These are phyloP conservation scores for Acanthopagrus latus DNA, from an alignment of 2,797 vertebrate genomes.

Conservation along the genomic window DNA sequence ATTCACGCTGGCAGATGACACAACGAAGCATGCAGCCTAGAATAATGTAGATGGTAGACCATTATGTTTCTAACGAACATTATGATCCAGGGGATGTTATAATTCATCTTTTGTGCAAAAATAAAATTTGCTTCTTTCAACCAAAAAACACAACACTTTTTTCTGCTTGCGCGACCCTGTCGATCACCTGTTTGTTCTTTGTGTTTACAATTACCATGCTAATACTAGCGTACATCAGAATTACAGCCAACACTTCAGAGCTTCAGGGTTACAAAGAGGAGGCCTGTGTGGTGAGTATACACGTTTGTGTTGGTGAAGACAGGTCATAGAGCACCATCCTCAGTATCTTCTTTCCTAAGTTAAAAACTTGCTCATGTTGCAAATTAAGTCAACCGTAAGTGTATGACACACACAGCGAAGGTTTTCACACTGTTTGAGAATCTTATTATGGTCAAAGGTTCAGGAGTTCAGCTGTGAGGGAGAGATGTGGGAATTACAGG, in stretches of 20 bases:
- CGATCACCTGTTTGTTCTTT: neutral
- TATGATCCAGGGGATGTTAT: neutral
- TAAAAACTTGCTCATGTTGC: neutral
- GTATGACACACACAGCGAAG: neutral
- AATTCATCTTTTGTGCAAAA: neutral
- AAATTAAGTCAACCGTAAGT: neutral
- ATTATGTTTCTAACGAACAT: neutral
- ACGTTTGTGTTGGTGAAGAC: neutral
- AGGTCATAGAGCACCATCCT: neutral
- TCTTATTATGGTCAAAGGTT: neutral
- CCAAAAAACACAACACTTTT: neutral
- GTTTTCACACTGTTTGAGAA: neutral
- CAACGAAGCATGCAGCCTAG: slow-evolving; percentile 13
- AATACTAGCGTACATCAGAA: neutral
- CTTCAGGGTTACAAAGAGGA: neutral
- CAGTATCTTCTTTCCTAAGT: too few relatives aligned
- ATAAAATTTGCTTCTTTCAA: neutral
- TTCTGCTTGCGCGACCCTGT: neutral
- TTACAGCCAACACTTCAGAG: neutral
- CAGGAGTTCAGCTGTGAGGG: neutral
- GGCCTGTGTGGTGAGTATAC: neutral
- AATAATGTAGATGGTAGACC: neutral
- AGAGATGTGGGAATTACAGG: neutral
- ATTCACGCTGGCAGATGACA: neutral
- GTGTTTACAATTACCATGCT: neutral